Conservation (phyloP, 30 jellyfish, hydroid and myxozoan species). For the Pelagia noctiluca region DNA sequence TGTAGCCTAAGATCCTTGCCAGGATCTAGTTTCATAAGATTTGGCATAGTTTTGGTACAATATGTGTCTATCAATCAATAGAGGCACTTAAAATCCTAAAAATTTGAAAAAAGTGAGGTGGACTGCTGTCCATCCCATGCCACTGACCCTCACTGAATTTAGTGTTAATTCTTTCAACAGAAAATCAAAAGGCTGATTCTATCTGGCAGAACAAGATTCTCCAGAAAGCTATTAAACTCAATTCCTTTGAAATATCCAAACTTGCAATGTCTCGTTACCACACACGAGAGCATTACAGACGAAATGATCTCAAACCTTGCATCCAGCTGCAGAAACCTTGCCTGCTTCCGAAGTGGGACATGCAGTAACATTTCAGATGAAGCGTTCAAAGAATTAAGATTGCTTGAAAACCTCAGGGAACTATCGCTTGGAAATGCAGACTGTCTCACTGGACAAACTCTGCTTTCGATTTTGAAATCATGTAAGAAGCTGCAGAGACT, state of each 20-base stretch:
- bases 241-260: constrained; percentile 51
- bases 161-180: background rate
- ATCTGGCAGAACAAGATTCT: constrained; percentile 57
- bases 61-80: too few relatives aligned
- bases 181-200: constrained; percentile 46
- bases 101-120: too few relatives aligned
- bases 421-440: constrained; percentile 72
- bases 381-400: constrained; percentile 18
- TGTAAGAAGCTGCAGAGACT: constrained; percentile 23
- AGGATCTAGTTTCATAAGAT: too few relatives aligned
- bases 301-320: constrained; percentile 36
- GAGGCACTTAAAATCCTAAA: too few relatives aligned
- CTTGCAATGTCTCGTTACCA: constrained; percentile 34
- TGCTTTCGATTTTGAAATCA: constrained; percentile 7
- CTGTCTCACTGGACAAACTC: constrained; percentile 26
- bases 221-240: constrained; percentile 26
- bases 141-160: background rate
- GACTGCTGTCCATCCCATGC: background rate
- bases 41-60: too few relatives aligned
- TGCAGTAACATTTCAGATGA: constrained; percentile 30
- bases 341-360: constrained; percentile 38
- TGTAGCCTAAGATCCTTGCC: too few relatives aligned
- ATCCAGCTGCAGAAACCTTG: constrained; percentile 20
- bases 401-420: background rate
- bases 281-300: constrained; percentile 44